A percentile compares a stretch with the other conserved stretches of the same genome.
phyloP scores from a whole-genome alignment of 2,888 invertebrate species.

The Drosophila tanythrix region DNA sequence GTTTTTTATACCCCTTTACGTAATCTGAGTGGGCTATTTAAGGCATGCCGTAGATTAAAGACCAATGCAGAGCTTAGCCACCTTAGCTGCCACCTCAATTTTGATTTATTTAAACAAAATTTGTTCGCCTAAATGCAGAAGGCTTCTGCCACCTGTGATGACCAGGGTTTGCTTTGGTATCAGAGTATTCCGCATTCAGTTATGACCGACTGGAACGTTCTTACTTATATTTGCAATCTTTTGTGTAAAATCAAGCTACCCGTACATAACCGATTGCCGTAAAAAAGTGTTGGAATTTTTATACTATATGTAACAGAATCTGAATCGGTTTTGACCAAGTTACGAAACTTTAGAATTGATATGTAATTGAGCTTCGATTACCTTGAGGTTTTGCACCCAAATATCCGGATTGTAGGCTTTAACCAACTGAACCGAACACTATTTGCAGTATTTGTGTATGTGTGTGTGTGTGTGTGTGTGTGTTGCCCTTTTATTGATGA shows the following conservation, averaged over 20 bases:
- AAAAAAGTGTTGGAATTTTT: background rate
- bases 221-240: background rate
- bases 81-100: background rate
- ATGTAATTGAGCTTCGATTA: background rate
- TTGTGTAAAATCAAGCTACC: background rate
- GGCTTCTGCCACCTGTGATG: background rate
- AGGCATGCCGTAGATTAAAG: background rate
- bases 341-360: background rate
- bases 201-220: background rate
- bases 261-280: too few species aligned
- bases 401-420: background rate
- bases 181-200: background rate
- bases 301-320: background rate
- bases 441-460: background rate
- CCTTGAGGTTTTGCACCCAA: background rate
- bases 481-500: slow-evolving; percentile 47
- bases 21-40: background rate
- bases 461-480: background rate
- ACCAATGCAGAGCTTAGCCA: background rate
- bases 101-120: background rate
- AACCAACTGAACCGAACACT: background rate
- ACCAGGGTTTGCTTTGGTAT: too few species aligned
- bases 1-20: background rate
- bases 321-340: background rate
- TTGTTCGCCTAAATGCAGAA: background rate